Conservation (phyloP, 2,888 invertebrate species). For the Chrysolina haemoptera region DNA sequence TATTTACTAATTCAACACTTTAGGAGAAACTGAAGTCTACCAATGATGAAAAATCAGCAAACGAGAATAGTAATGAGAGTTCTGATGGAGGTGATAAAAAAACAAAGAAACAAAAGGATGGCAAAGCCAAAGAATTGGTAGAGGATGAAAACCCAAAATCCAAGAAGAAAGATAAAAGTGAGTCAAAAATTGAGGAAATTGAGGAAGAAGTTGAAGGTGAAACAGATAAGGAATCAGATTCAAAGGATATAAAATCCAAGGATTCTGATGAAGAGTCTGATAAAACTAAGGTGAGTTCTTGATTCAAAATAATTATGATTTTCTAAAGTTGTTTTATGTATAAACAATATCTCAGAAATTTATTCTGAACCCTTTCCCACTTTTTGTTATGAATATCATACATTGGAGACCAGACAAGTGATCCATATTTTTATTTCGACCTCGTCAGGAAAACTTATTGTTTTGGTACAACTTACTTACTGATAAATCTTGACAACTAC, state of each 20-base stretch:
- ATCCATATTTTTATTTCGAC: too few species aligned
- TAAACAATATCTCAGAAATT: too few species aligned
- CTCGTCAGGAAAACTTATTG: too few species aligned
- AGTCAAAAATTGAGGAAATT: slow-evolving; percentile 23
- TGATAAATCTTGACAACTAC: too few species aligned
- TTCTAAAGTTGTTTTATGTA: too few species aligned
- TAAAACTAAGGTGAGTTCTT: slow-evolving; percentile 11
- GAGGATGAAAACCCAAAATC: slow-evolving; percentile 30
- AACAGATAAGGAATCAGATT: slow-evolving; percentile 16
- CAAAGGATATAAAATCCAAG: background rate
- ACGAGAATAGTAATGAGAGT: slow-evolving; percentile 24
- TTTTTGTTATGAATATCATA: too few species aligned
- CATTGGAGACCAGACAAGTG: too few species aligned
- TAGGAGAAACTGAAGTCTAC: background rate
- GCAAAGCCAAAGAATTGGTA: slow-evolving; percentile 22
- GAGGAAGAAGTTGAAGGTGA: slow-evolving; percentile 23
- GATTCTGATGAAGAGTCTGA: slow-evolving; percentile 1
- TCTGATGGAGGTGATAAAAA: background rate
- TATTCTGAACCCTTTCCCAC: too few species aligned
- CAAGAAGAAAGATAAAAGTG: slow-evolving; percentile 14
- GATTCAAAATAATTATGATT: background rate
- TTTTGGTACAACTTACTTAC: too few species aligned
- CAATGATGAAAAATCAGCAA: slow-evolving; percentile 8
- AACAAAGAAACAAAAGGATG: slow-evolving; percentile 21
- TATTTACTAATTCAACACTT: background rate